Conservation (phyloP, 2,888 invertebrate genomes). For the Xanthia togata region DNA sequence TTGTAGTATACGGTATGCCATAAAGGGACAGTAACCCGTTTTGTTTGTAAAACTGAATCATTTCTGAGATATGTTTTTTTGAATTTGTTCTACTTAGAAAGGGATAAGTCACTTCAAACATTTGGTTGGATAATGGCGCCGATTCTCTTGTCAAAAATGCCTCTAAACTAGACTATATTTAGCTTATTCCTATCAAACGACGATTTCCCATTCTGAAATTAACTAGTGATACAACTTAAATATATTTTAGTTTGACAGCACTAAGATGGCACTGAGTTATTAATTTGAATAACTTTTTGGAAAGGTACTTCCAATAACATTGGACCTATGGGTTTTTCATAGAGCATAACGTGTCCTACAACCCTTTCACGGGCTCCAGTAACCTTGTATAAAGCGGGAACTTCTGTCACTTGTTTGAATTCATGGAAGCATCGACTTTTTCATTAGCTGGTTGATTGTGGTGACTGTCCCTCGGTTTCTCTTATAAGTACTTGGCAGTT, state of each 20-base stretch:
- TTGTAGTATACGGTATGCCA: not conserved
- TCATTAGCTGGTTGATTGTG: not conserved
- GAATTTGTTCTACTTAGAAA: not conserved
- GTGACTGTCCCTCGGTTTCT: slow-evolving; percentile 25
- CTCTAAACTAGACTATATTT: too few relatives aligned
- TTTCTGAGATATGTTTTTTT: not conserved
- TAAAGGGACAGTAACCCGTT: not conserved
- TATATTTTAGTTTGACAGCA: too few relatives aligned
- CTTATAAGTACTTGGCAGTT: slow-evolving; percentile 15
- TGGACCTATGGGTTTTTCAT: not conserved
- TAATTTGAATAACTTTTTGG: not conserved
- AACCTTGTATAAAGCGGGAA: not conserved
- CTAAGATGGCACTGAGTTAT: too few relatives aligned
- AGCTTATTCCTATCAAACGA: too few relatives aligned
- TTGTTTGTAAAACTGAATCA: not conserved
- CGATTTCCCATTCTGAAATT: too few relatives aligned
- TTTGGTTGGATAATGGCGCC: not conserved
- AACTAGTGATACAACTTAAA: too few relatives aligned
- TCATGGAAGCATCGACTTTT: not conserved
- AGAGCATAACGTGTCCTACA: not conserved
- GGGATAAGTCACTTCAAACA: not conserved
- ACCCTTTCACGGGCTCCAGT: not conserved
- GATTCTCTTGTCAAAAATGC: too few relatives aligned
- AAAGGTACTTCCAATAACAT: not conserved
- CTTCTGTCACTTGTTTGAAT: not conserved